These are phyloP conservation scores for Drosophila buzzatii DNA, from an alignment of 2,888 invertebrate genomes.

Conservation along the genomic window DNA sequence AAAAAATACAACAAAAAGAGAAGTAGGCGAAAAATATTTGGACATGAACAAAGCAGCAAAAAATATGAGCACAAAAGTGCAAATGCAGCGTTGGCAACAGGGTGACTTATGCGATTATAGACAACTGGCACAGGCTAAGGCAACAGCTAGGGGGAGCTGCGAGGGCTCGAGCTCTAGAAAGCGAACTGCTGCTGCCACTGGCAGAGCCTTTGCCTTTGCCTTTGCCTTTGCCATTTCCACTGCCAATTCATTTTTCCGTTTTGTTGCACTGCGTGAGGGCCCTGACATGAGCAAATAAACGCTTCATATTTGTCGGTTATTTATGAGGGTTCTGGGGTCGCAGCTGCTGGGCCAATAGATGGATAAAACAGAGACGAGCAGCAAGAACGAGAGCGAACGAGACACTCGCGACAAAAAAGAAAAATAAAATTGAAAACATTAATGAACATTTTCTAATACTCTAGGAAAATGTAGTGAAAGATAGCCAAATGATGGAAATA, in stretches of 20 bases:
- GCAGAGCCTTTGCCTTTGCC: slow-evolving; percentile 31
- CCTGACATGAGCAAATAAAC: slow-evolving; percentile 81
- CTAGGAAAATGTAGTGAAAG: not conserved
- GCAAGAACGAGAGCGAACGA: slow-evolving; percentile 9
- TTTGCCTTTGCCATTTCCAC: slow-evolving; percentile 37
- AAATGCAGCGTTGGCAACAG: slow-evolving; percentile 78
- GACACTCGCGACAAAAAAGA: slow-evolving; percentile 18
- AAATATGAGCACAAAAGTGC: slow-evolving; percentile 60
- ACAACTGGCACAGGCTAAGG: slow-evolving; percentile 73
- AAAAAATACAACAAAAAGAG: slow-evolving; percentile 34
- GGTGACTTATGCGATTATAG: slow-evolving; percentile 84
- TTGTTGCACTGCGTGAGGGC: slow-evolving; percentile 62
- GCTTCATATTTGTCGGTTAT: slow-evolving; percentile 81
- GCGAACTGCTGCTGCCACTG: slow-evolving; percentile 28
- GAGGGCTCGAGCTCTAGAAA: slow-evolving; percentile 44
- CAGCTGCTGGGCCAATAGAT: slow-evolving; percentile 61
- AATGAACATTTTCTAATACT: slow-evolving; percentile 63
- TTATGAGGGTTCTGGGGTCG: slow-evolving; percentile 80
- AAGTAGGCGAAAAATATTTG: slow-evolving; percentile 27
- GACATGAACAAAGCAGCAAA: slow-evolving; percentile 35
- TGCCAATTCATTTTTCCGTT: slow-evolving; percentile 65
- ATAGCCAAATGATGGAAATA: no score
- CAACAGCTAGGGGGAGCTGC: not conserved
- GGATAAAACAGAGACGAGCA: not conserved
- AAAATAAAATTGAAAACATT: slow-evolving; percentile 43